Conservation (phyloP, 53 echinoderm and acorn worm genomes). For the Crossaster papposus region DNA sequence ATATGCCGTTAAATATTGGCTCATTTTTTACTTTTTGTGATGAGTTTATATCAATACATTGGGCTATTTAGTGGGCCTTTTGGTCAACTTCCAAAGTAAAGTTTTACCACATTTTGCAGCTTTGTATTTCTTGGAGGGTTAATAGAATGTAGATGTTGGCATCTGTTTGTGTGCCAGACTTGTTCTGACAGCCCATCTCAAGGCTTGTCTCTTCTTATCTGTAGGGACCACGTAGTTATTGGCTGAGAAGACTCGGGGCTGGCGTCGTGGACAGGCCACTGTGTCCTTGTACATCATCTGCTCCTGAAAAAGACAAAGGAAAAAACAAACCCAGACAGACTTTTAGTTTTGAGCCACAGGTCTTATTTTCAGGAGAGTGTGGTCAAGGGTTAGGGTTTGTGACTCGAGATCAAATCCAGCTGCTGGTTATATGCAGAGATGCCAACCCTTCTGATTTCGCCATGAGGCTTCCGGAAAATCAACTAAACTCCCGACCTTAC, state of each 20-base stretch:
- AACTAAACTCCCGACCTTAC: too few relatives aligned
- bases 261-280: slow-evolving; percentile 68
- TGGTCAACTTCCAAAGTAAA: too few relatives aligned
- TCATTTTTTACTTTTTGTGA: too few relatives aligned
- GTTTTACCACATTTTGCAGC: too few relatives aligned
- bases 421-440: too few relatives aligned
- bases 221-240: slow-evolving; percentile 91
- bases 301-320: slow-evolving; percentile 60
- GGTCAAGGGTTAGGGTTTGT: not conserved
- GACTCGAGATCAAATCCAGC: too few relatives aligned
- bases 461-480: too few relatives aligned
- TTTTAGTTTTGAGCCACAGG: not conserved
- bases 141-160: slow-evolving; percentile 82
- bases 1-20: too few relatives aligned
- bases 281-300: slow-evolving; percentile 97
- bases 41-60: too few relatives aligned
- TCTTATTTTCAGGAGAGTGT: not conserved
- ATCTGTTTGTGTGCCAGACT: slow-evolving; percentile 92
- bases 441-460: too few relatives aligned
- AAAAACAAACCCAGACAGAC: not conserved
- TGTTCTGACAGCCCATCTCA: slow-evolving; percentile 95
- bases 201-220: slow-evolving; percentile 97
- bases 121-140: not conserved
- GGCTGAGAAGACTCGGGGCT: slow-evolving; percentile 81
- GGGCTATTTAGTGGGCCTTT: too few relatives aligned